Base-by-base conservation (phyloP, 2,113 vertebrate species). In the Orthonyx spaldingii region DNA sequence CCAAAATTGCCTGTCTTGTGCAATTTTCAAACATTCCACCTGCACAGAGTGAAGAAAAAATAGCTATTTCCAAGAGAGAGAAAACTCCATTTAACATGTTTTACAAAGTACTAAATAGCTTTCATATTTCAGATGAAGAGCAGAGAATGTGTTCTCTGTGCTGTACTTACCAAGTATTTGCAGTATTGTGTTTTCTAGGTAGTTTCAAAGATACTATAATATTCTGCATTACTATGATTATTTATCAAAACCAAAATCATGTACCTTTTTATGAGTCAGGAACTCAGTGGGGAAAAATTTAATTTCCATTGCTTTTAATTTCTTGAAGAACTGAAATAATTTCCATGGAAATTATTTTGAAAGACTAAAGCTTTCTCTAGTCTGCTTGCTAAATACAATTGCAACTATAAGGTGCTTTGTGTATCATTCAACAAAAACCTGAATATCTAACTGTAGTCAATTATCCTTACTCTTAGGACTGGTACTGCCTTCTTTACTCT, bases 1-100 rank as follows among this genome's bases (percentile, higher is more conserved):
- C 97, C 96, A 96, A 97, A 98, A 98, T 98, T 98, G 96, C 93
- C 97, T 84, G 95, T 95, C 95, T 97, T 52, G 11, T 95, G 97
- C 94, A 97, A 98, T 98, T 98, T 98, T 98, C 97, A 97, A 97
- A 98, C 97, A 97, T 97, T 98, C 97, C 89, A 22, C 96, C 84
- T n/a, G 84, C 86, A 93, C 91, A 95, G 91, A 97, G 94, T 15
- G 61, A 96, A 97, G 72, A 37, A 96, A 97, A 98, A 92, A 87
- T 41, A 91, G 90, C 94, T 97, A 84, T 91, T 94, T 97, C 74
- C 81, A 86, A 96, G 97, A 94, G 90, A 96, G 78, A 97, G 89
- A 87, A 97, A 97, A 97, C 95, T 97, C 96, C 94, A 97, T 97
- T 97, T 97, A 97, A 85, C 56, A 47, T 98, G 96, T 97, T 98